Evolutionary conservation across 2,888 invertebrate species (phyloP), one percentile per base, ranked within the genome.

Genomic region (Melolontha melolontha): DNA sequence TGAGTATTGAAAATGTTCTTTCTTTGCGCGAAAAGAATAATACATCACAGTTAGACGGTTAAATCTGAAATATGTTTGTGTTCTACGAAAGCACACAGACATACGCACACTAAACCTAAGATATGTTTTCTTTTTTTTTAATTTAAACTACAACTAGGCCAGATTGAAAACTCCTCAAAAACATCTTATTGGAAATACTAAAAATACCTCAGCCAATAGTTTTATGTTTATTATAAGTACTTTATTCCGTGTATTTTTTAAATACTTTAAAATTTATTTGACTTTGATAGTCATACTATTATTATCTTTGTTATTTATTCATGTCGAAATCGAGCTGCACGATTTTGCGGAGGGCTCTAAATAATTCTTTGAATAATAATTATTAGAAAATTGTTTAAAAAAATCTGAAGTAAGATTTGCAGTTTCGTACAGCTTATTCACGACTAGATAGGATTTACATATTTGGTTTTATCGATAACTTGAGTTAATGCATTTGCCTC

Each of bases 11-110:
- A 65, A 65, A 65, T 54, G 65, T 42, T 54, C 65, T 27, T 16
- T 14, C 7, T 41, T 29, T 11, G 64, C 66, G 69, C 69, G 49
- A 49, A 69, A 62, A 55, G 64, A 66, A 55, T 66, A 66, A 50
- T 78, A 80, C 80, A 82, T 82, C 82, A 82, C 82, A 82, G 82
- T 79, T 80, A 82, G 81, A 82, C 79, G 79, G 79, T 80, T 75
- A 78, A 80, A 79, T 76, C 65, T 77, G 75, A 77, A 78, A 77
- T 72, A 73, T 76, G 70, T 75, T 70, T 74, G 74, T 75, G 70
- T 73, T 73, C 77, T 76, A 76, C 71, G 68, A 72, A 73, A 73
- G 74, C 75, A 75, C 74, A 69, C 66, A 68, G 70, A 69, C 69
- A 64, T 71, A 62, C 68, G 70, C 71, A 71, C 73, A 69, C 67